A percentile compares a stretch with the other conserved stretches of the same genome.
phyloP scores from a whole-genome alignment of 2,888 invertebrate species.

The Chrysopilus asiliformis region DNA sequence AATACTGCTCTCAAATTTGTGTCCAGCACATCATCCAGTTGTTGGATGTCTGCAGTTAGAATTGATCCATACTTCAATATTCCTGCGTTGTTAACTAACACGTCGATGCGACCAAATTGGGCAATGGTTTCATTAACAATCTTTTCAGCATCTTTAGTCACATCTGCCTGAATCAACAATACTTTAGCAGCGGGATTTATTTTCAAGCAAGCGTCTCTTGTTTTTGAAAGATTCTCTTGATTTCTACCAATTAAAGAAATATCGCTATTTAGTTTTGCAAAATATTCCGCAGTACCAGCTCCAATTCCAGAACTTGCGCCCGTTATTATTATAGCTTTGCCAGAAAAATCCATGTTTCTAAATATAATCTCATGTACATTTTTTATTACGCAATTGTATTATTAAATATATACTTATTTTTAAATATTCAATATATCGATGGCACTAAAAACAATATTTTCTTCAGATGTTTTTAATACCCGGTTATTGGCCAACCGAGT shows the following conservation, averaged over 20 bases:
- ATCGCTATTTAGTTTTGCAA: conserved; percentile 48
- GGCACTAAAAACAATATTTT: too few species aligned
- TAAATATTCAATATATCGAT: too few species aligned
- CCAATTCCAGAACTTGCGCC: conserved; percentile 71
- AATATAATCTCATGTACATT: too few species aligned
- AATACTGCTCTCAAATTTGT: conserved; percentile 64
- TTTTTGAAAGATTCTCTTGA: conserved; percentile 47
- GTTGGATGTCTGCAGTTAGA: conserved; percentile 61
- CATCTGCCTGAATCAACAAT: conserved; percentile 52
- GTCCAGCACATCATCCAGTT: conserved; percentile 70
- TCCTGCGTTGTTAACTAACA: conserved; percentile 73
- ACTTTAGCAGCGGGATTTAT: conserved; percentile 42
- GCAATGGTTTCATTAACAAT: conserved; percentile 51
- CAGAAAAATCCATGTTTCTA: conserved; percentile 4
- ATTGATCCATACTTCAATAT: conserved; percentile 58
- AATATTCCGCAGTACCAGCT: conserved; percentile 50
- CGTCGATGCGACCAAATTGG: conserved; percentile 52
- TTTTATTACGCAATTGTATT: too few species aligned
- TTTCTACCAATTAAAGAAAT: conserved; percentile 57
- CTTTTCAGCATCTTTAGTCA: conserved; percentile 46
- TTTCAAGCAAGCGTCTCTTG: conserved; percentile 42
- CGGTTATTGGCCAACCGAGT: too few species aligned
- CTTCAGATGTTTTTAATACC: too few species aligned
- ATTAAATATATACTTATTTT: too few species aligned
- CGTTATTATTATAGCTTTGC: conserved; percentile 42